Evolutionary conservation across 2,113 vertebrate genomes (phyloP).

Genomic region (Malurus alboscapulatus): DNA sequence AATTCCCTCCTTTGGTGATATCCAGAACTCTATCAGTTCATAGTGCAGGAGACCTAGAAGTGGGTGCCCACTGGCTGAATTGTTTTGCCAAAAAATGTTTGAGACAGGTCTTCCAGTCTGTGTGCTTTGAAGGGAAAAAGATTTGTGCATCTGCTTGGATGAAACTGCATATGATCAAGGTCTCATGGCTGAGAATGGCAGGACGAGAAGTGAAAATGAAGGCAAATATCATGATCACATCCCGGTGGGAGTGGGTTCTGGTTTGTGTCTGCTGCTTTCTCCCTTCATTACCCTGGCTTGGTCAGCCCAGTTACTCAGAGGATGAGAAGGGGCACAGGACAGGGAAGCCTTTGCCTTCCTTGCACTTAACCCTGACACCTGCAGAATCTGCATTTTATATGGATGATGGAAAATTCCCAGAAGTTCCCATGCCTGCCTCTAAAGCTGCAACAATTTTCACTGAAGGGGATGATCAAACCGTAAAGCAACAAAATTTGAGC

Average conservation of each 20-base stretch:
- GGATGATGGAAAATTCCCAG: neutral
- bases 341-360: neutral
- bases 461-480: neutral
- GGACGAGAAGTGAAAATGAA: neutral
- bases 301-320: neutral
- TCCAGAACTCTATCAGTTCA: neutral
- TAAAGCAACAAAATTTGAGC: neutral
- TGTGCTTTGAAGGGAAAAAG: neutral
- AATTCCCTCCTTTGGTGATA: neutral
- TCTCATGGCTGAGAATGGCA: neutral
- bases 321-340: neutral
- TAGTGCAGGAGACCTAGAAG: neutral
- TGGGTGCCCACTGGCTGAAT: neutral
- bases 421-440: neutral
- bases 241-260: neutral
- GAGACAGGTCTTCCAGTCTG: fast-evolving
- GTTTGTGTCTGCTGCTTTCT: neutral
- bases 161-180: neutral
- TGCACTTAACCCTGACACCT: neutral
- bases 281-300: neutral
- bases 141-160: neutral
- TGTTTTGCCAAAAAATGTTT: neutral
- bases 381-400: neutral
- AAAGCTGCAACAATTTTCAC: neutral
- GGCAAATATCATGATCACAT: neutral